Conservation (phyloP, 1,140 invertebrate genomes). For the Apocrypta bakeri region DNA sequence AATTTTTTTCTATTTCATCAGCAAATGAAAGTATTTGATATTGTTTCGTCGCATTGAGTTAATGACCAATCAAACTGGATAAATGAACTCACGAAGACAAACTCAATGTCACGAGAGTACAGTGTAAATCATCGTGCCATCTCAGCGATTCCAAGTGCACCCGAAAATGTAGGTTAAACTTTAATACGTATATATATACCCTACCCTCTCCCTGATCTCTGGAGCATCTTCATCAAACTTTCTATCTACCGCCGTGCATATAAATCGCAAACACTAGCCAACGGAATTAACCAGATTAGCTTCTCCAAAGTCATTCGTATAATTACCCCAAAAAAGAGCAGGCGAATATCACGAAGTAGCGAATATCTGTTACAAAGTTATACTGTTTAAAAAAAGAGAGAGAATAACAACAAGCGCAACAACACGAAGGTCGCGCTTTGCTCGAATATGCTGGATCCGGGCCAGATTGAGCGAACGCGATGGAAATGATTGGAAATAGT, state of each 20-base stretch:
- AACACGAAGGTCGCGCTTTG: not conserved
- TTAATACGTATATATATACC: not conserved
- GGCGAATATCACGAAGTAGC: too few relatives aligned
- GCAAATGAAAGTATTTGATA: too few relatives aligned
- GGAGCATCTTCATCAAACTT: not conserved
- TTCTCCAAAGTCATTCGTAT: not conserved
- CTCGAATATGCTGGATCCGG: conserved; percentile 32
- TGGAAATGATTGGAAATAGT: conserved; percentile 32
- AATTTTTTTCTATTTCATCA: too few relatives aligned
- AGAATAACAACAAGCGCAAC: too few relatives aligned
- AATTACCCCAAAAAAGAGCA: not conserved
- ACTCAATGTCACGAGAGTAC: not conserved
- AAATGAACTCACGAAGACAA: not conserved
- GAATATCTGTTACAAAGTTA: too few relatives aligned
- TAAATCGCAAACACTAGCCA: not conserved
- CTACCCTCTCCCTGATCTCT: not conserved
- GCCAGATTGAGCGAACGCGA: conserved; percentile 8
- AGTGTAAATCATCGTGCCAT: not conserved
- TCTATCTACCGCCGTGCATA: not conserved
- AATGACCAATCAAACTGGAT: not conserved
- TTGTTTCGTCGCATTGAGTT: not conserved
- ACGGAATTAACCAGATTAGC: not conserved
- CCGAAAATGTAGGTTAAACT: not conserved
- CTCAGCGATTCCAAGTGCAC: not conserved
- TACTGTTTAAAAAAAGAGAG: too few relatives aligned